phyloP scores from a whole-genome alignment of 2,888 invertebrate species.

The Sceliomorpha sp. region DNA sequence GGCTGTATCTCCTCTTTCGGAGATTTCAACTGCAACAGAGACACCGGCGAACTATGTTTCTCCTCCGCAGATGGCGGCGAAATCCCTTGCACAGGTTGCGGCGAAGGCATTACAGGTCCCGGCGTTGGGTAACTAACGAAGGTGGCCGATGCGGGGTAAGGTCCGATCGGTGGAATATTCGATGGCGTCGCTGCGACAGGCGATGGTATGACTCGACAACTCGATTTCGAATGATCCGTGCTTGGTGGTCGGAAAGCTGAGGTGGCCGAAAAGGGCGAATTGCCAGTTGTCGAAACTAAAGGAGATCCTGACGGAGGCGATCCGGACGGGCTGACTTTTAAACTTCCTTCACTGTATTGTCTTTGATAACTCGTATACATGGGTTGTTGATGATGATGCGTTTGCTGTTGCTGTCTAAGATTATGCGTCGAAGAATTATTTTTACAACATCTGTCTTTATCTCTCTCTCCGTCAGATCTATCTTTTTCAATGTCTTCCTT shows the following conservation, averaged over 20 bases:
- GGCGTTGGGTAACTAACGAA: constrained; percentile 87
- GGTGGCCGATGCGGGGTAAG: constrained; percentile 86
- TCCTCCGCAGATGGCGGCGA: constrained; percentile 77
- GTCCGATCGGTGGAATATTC: constrained; percentile 81
- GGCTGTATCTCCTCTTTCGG: constrained; percentile 75
- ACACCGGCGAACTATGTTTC: constrained; percentile 78
- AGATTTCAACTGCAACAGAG: constrained; percentile 81
- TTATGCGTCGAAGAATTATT: constrained; percentile 65
- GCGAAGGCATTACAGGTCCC: constrained; percentile 72
- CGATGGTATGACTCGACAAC: constrained; percentile 70
- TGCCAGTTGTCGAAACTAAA: constrained; percentile 62
- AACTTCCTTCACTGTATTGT: constrained; percentile 82
- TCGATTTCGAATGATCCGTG: constrained; percentile 84
- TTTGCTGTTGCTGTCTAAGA: constrained; percentile 63
- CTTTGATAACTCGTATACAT: constrained; percentile 79
- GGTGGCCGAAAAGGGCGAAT: constrained; percentile 85
- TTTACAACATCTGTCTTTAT: constrained; percentile 80
- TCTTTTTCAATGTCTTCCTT: constrained; percentile 84
- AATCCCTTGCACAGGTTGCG: constrained; percentile 66
- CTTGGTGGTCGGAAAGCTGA: constrained; percentile 90
- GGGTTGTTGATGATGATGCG: constrained; percentile 58
- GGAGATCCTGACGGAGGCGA: constrained; percentile 81
- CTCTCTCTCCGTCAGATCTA: constrained; percentile 80
- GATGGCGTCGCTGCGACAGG: constrained; percentile 56
- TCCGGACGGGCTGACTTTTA: constrained; percentile 80